Base-by-base conservation (phyloP, 2,888 invertebrate species). In the Tholera decimalis region DNA sequence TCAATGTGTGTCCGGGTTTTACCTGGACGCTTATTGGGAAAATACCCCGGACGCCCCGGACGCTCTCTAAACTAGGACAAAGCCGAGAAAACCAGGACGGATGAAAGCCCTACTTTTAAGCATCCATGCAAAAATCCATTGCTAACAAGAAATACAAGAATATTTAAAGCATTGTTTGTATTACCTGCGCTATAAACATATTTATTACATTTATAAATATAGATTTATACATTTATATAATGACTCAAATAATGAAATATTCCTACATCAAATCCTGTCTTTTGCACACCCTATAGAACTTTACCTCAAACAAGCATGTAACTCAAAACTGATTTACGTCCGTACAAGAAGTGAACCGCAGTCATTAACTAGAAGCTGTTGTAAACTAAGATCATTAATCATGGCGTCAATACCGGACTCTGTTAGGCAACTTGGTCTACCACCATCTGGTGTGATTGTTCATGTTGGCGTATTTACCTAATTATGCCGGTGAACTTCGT, bases 361-460 rank as follows among this genome's bases (percentile, higher is more conserved):
- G 47, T 56, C 39, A 41, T 70, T 70, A 70, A 65, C 44, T 63
- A 43, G 18, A 26, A 73, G 62, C 61, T 44, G 22, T 37, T 63
- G 39, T 41, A 26, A 73, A 73, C 68, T 57, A 30, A 33, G 39
- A 18, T 43, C 53, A 57, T 73, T 44, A 70, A 75, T 73, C 73
- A 75, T 28, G 9, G 18, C 50, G 76, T 57, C 76, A 71, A 75
- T 70, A 60, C 46, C 49, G n/a, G 30, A 28, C 47, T 15, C 18
- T 11, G 41, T 41, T 22, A 35, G 35, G 37, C 28, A 60, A 75
- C 53, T 54, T 47, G 51, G 55, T 70, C 7, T 24, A 69, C 41
- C 35, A 53, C 51, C 64, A 47, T 75, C 55, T 44, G 15, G 39
- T 44, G 60, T 64, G 30, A 64, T 53, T 56, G 53, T 41, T 35